Conservation (phyloP, 1,140 invertebrate genomes). For the Drosophila lacertosa region DNA sequence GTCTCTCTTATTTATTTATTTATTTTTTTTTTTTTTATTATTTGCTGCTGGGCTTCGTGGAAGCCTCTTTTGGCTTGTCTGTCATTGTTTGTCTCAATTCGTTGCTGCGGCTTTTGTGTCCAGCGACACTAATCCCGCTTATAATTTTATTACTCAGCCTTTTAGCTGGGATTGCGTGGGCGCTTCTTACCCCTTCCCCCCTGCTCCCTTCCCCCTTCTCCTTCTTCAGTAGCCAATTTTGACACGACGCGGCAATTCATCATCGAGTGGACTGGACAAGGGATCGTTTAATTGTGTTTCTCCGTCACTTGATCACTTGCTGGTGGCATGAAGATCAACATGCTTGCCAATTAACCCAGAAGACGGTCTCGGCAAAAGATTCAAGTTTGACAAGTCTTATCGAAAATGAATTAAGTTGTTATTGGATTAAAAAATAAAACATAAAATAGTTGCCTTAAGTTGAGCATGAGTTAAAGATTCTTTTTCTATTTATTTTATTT, state of each 20-base stretch:
- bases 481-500: too few species aligned
- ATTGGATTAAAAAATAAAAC: neutral
- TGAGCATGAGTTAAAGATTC: neutral
- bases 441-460: too few species aligned
- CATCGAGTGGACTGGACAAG: slow-evolving; percentile 47
- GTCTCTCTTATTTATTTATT: too few species aligned
- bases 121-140: slow-evolving; percentile 78
- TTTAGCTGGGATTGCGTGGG: slow-evolving; percentile 27
- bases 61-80: slow-evolving; percentile 38
- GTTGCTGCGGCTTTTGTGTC: slow-evolving; percentile 43
- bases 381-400: slow-evolving; percentile 22
- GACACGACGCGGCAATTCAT: slow-evolving; percentile 62
- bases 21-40: too few species aligned
- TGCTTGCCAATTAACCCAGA: slow-evolving; percentile 33
- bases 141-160: slow-evolving; percentile 70
- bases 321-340: slow-evolving; percentile 5
- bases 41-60: slow-evolving; percentile 31
- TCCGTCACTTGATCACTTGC: neutral
- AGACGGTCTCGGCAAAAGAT: neutral
- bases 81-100: slow-evolving; percentile 77
- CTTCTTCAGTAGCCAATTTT: slow-evolving; percentile 58
- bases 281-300: slow-evolving; percentile 67
- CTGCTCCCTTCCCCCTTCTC: neutral
- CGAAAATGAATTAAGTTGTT: neutral
- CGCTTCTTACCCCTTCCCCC: neutral